Evolutionary conservation across 2,797 vertebrate genomes (phyloP).

Genomic region (Novumbra hubbsi): DNA sequence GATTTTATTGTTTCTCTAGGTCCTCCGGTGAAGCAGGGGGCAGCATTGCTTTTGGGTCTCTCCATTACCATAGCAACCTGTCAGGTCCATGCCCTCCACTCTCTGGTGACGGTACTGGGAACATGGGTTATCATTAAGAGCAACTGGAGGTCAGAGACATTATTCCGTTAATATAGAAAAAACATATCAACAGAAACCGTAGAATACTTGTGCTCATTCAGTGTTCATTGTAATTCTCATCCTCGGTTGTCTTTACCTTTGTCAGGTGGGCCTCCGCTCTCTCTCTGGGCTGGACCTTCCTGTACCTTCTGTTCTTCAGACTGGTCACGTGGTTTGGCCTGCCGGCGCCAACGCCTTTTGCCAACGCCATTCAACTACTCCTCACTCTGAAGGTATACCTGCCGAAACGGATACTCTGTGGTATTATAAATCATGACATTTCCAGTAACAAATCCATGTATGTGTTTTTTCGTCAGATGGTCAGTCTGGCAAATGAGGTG

Average conservation of each 20-base stretch:
- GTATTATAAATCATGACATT: not conserved
- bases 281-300: constrained; percentile 85
- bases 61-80: constrained; percentile 78
- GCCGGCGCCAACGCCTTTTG: constrained; percentile 81
- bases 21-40: constrained; percentile 79
- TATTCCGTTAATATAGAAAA: not conserved
- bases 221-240: not conserved
- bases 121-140: constrained; percentile 86
- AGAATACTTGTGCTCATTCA: not conserved
- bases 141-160: constrained; percentile 76
- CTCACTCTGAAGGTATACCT: constrained; percentile 85
- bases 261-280: constrained; percentile 79
- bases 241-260: constrained; percentile 6
- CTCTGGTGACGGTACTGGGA: constrained; percentile 82
- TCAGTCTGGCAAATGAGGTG: constrained; percentile 88
- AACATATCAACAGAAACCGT: not conserved
- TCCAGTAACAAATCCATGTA: not conserved
- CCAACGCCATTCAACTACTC: constrained; percentile 88
- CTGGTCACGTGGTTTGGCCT: constrained; percentile 74
- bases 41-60: constrained; percentile 79
- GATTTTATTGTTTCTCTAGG: constrained; percentile 58
- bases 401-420: not conserved
- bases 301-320: constrained; percentile 91
- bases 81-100: constrained; percentile 83
- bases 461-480: constrained; percentile 73